A percentile compares a stretch with the other conserved stretches of the same genome.
Evolutionary conservation across 2,113 vertebrate species (phyloP).

Genomic region (Picathartes gymnocephalus): DNA sequence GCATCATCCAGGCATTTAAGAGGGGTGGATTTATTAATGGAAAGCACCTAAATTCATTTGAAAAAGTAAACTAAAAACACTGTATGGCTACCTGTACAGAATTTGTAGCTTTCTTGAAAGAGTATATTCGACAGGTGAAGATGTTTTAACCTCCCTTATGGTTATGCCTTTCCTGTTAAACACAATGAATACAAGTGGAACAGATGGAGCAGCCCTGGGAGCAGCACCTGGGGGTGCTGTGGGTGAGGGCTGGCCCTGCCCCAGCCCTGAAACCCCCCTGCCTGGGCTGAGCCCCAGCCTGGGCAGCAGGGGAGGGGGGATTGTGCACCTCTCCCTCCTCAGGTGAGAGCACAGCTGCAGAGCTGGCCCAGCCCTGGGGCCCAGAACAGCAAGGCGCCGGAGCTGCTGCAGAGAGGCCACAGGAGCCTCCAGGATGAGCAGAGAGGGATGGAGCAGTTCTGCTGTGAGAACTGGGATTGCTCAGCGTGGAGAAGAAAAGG

Average conservation of each 20-base stretch:
- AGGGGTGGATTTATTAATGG: background rate
- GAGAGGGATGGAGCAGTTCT: background rate
- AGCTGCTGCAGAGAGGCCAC: background rate
- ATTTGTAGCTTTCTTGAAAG: background rate
- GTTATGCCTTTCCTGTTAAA: background rate
- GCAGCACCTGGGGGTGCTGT: background rate
- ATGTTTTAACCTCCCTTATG: background rate
- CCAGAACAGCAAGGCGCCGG: background rate
- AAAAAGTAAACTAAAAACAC: background rate
- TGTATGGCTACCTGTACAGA: background rate
- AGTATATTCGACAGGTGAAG: background rate
- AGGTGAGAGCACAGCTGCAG: background rate
- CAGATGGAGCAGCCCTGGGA: background rate
- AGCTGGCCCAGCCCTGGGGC: background rate
- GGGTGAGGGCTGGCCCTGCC: background rate
- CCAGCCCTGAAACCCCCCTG: background rate
- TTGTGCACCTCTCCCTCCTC: background rate
- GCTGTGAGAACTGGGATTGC: background rate
- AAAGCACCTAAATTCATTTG: background rate
- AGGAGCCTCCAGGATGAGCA: background rate
- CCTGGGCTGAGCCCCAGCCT: background rate
- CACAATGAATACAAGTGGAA: background rate
- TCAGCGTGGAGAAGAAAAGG: background rate
- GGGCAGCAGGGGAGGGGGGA: background rate
- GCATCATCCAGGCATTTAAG: background rate